These are phyloP conservation scores for Uloborus plumipes DNA, from an alignment of 2,888 invertebrate species.

Conservation along the genomic window DNA sequence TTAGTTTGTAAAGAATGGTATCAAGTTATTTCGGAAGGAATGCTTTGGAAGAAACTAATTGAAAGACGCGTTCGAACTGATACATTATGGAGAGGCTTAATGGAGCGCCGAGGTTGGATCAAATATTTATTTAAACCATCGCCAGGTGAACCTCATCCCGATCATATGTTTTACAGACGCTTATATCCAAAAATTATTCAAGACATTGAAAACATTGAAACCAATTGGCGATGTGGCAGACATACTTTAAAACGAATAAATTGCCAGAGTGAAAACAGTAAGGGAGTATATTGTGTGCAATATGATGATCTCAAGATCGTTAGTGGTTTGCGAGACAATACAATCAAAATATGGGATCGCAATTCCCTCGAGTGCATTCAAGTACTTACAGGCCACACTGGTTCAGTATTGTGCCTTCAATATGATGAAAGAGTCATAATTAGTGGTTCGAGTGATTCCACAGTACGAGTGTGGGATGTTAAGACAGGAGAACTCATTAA, in stretches of 20 bases:
- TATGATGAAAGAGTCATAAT: constrained; percentile 99
- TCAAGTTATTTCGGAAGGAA: constrained; percentile 94
- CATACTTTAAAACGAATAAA: constrained; percentile 97
- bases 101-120: constrained; percentile 96
- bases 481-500: constrained; percentile 96
- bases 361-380: constrained; percentile 91
- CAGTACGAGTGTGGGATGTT: constrained; percentile 98
- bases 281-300: constrained; percentile 99
- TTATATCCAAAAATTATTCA: constrained; percentile 95
- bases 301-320: constrained; percentile 99
- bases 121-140: constrained; percentile 96
- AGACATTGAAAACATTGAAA: constrained; percentile 89
- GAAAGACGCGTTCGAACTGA: constrained; percentile 97
- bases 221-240: constrained; percentile 97
- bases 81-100: constrained; percentile 94
- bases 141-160: constrained; percentile 90
- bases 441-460: constrained; percentile 97
- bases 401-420: constrained; percentile 97
- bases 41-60: constrained; percentile 99
- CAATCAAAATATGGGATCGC: constrained; percentile 99
- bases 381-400: constrained; percentile 97
- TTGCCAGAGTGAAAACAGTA: constrained; percentile 98
- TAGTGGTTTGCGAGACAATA: constrained; percentile 97
- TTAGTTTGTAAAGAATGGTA: constrained; percentile 98
- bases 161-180: constrained; percentile 95